phyloP scores from a whole-genome alignment of 2,113 vertebrate genomes.

The Thymallus thymallus region DNA sequence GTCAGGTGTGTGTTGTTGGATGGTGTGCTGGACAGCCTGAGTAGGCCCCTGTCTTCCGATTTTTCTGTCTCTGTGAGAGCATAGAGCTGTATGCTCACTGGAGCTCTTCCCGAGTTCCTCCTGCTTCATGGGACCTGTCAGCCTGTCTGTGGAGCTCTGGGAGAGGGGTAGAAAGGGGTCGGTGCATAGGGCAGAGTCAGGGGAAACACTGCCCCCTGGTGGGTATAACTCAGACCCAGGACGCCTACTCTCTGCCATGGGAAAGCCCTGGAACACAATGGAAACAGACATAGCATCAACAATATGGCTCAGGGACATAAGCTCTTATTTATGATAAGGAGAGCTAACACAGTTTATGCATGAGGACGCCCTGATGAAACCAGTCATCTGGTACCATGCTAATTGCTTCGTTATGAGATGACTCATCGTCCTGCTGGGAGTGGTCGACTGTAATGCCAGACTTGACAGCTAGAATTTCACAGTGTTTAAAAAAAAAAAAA shows the following conservation, averaged over 20 bases:
- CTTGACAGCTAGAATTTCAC: no score
- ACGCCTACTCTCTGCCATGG: conserved; percentile 51
- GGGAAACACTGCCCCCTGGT: conserved; percentile 4
- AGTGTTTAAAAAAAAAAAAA: no score
- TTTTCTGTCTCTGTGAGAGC: background rate
- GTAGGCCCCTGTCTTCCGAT: background rate
- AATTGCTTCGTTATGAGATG: background rate
- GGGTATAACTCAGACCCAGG: conserved; percentile 39
- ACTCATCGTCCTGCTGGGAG: background rate
- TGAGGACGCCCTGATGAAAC: background rate
- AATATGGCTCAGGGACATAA: background rate
- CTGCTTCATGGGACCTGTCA: conserved; percentile 28
- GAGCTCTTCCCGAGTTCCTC: conserved; percentile 68
- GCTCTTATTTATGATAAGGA: background rate
- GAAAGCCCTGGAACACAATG: conserved; percentile 26
- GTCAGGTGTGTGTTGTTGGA: conserved; percentile 1
- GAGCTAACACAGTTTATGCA: conserved; percentile 5
- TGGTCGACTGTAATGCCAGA: no score
- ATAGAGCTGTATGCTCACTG: background rate
- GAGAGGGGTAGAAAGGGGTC: conserved; percentile 58
- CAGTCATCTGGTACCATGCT: background rate
- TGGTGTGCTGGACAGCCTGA: background rate
- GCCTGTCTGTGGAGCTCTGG: conserved; percentile 68
- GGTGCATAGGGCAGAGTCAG: conserved; percentile 28
- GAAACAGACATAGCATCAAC: conserved; percentile 5